Percentiles rank a stretch among this genome's conserved stretches.
These are phyloP conservation scores for Ostrea edulis DNA, from an alignment of 1,140 invertebrate genomes.

Conservation along the genomic window DNA sequence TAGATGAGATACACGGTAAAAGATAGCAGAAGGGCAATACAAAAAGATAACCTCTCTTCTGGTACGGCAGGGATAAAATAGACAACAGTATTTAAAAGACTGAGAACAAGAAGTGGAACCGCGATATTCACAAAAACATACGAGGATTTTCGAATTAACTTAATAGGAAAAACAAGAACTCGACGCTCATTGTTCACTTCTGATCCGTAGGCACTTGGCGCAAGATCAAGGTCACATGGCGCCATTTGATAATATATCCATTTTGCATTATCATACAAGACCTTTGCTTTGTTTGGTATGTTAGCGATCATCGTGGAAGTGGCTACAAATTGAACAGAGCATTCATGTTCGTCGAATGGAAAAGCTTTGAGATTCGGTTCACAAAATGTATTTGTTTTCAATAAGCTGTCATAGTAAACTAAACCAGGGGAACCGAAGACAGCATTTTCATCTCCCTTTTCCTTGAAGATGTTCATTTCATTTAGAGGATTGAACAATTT, in stretches of 20 bases:
- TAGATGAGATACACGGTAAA: no score
- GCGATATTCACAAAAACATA: no score
- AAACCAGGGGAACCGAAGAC: neutral
- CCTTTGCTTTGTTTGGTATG: neutral
- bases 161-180: neutral
- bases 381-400: conserved; percentile 6
- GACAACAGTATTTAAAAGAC: no score
- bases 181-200: conserved; percentile 1
- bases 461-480: conserved; percentile 16
- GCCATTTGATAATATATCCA: conserved; percentile 8
- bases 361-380: neutral
- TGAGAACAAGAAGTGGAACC: no score
- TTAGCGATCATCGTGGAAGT: conserved; percentile 8
- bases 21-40: no score
- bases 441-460: neutral
- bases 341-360: conserved; percentile 22
- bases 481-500: neutral
- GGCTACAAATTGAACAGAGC: neutral
- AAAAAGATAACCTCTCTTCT: no score
- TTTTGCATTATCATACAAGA: conserved; percentile 12
- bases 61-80: no score
- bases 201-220: neutral
- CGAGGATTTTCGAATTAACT: no score
- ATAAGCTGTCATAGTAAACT: neutral
- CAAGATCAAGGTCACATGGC: conserved; percentile 7